Percentiles rank a stretch among this genome's conserved stretches.
Conservation (phyloP, 2,113 vertebrate genomes). For the Australoheros scitulus region DNA sequence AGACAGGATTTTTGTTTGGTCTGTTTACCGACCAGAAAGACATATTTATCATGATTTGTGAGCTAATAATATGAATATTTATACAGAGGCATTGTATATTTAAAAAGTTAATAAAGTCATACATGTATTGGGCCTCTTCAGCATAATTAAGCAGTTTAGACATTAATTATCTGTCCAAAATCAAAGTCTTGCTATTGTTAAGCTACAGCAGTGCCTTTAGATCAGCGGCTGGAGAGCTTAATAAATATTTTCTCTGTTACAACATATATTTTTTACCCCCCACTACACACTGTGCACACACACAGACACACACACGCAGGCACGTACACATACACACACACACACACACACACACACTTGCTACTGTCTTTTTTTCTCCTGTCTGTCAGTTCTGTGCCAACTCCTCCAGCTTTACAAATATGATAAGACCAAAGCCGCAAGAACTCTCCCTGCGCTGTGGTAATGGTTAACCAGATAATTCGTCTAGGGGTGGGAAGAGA, state of each 20-base stretch:
- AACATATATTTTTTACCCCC: background rate
- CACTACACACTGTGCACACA: background rate
- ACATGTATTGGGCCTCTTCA: background rate
- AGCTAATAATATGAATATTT: background rate
- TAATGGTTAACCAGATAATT: constrained; percentile 86
- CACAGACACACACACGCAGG: background rate
- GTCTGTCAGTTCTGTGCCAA: constrained; percentile 70
- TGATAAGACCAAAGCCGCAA: constrained; percentile 79
- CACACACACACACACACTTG: background rate
- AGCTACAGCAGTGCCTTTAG: background rate
- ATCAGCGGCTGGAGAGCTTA: background rate
- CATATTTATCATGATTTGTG: background rate
- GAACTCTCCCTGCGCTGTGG: constrained; percentile 69
- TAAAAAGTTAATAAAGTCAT: background rate
- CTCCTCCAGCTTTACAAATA: constrained; percentile 82
- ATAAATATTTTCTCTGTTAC: background rate
- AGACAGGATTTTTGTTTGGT: constrained; percentile 22
- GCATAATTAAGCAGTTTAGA: background rate
- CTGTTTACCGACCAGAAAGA: background rate
- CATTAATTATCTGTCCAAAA: constrained; percentile 5
- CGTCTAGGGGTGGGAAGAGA: constrained; percentile 74
- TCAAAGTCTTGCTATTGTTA: background rate
- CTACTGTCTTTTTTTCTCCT: constrained; percentile 5
- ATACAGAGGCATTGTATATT: background rate
- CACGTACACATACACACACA: background rate